Percentiles rank a stretch among this genome's conserved stretches.
Conservation (phyloP, 2,113 vertebrate genomes). For the Corythornis vintsioides region DNA sequence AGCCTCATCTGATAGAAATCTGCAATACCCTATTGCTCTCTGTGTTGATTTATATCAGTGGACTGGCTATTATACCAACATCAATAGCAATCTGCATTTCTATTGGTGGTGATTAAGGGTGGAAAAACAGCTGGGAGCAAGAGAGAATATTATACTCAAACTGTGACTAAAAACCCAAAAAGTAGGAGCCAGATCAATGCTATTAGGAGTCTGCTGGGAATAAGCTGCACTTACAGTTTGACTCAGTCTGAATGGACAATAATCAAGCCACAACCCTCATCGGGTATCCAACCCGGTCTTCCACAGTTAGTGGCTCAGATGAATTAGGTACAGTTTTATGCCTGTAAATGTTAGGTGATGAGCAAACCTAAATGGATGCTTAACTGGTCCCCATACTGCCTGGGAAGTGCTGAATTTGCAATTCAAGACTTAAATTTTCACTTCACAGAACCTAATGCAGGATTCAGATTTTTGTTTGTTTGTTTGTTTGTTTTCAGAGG, state of each 20-base stretch:
- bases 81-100: background rate
- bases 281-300: background rate
- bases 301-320: background rate
- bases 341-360: background rate
- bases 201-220: background rate
- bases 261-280: background rate
- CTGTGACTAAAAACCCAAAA: background rate
- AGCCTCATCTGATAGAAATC: background rate
- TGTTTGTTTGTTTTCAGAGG: too few relatives aligned
- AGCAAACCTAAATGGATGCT: background rate
- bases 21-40: background rate
- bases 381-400: background rate
- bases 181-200: background rate
- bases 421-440: background rate
- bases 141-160: background rate
- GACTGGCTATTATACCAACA: background rate
- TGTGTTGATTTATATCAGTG: slow-evolving; percentile 5
- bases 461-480: background rate
- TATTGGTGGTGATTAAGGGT: background rate
- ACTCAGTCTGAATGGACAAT: background rate
- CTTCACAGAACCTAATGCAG: too few relatives aligned
- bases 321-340: background rate
- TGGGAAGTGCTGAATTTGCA: background rate
- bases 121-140: slow-evolving; percentile 2
- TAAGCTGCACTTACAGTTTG: background rate